Conservation (phyloP, 2,113 vertebrate species). For the Meles meles region DNA sequence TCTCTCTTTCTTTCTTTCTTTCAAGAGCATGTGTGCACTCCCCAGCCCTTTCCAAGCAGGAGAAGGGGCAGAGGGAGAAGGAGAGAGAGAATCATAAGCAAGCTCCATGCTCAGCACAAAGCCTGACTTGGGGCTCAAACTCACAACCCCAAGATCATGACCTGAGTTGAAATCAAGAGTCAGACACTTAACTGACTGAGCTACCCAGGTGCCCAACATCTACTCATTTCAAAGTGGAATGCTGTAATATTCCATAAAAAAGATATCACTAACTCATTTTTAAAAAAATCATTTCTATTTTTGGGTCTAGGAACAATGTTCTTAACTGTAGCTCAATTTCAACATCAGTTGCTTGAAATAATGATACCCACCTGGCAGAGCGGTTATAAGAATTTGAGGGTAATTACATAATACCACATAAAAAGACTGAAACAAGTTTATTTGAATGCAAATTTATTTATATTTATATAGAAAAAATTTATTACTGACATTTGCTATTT, state of each 20-base stretch:
- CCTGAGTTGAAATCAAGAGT: no score
- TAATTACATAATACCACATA: background rate
- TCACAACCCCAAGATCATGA: no score
- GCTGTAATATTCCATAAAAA: background rate
- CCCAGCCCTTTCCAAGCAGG: no score
- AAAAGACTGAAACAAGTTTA: background rate
- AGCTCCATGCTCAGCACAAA: no score
- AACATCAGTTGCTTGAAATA: background rate
- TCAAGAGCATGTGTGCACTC: no score
- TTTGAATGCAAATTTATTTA: background rate
- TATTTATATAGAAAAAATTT: background rate
- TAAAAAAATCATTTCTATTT: background rate
- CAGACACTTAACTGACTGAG: no score
- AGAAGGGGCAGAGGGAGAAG: no score
- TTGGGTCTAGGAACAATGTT: background rate
- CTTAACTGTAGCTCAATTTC: background rate
- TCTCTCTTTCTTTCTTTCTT: no score
- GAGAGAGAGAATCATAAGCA: no score
- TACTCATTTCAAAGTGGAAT: background rate
- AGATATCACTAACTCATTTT: background rate
- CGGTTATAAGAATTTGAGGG: background rate
- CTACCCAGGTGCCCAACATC: background rate
- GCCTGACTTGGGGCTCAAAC: no score
- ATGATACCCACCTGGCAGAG: background rate
- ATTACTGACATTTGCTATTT: background rate